Evolutionary conservation across 2,797 vertebrate genomes (phyloP).

Genomic region (Nasua narica): DNA sequence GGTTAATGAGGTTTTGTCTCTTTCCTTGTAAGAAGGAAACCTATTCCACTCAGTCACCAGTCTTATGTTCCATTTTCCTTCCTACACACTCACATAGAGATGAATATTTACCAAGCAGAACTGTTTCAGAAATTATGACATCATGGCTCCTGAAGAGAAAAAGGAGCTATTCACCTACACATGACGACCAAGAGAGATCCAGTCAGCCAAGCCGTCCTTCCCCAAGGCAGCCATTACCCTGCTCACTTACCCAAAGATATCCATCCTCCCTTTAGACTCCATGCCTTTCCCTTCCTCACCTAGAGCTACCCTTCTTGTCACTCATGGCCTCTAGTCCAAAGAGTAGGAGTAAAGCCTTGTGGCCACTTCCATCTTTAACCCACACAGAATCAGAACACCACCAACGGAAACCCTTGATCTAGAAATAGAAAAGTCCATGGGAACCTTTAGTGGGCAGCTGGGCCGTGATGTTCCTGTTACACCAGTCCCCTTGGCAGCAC

Average conservation of each 20-base stretch:
- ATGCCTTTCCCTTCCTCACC: not conserved
- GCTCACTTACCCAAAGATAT: not conserved
- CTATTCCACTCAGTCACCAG: not conserved
- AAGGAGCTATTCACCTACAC: not conserved
- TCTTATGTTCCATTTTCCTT: not conserved
- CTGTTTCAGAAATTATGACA: not conserved
- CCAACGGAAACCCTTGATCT: not conserved
- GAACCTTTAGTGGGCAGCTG: slow-evolving; percentile 91
- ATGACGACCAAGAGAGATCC: not conserved
- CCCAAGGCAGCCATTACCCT: not conserved
- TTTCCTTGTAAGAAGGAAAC: not conserved
- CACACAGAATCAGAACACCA: not conserved
- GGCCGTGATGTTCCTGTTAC: slow-evolving; percentile 94
- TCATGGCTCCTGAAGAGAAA: not conserved
- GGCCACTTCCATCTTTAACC: not conserved
- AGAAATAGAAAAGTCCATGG: slow-evolving; percentile 5
- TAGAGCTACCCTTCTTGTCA: not conserved
- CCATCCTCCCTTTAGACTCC: not conserved
- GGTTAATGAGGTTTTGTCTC: not conserved
- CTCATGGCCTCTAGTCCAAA: not conserved
- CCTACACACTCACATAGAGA: not conserved
- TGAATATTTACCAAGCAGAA: not conserved
- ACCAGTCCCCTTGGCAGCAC: slow-evolving; percentile 96
- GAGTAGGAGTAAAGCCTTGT: not conserved
- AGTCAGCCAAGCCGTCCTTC: fast-evolving